Percentiles rank a stretch among this genome's conserved stretches.
Conservation (phyloP, 2,888 invertebrate genomes). For the Cabera pusaria region DNA sequence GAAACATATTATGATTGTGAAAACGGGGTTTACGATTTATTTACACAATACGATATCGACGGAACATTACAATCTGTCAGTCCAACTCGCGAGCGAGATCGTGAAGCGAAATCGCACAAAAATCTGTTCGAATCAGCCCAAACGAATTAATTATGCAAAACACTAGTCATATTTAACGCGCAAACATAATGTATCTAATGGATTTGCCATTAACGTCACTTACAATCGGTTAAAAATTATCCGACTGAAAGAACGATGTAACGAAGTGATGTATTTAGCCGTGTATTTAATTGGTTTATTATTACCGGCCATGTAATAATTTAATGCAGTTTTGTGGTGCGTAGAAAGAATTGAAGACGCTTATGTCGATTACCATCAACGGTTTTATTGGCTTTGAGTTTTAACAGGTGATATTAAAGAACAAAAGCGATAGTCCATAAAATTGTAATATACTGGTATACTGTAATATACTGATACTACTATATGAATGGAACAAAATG, state of each 20-base stretch:
- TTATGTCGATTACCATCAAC: not conserved
- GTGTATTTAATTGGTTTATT: conserved; percentile 9
- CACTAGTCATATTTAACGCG: conserved; percentile 17
- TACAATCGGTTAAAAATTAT: conserved; percentile 20
- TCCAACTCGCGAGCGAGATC: conserved; percentile 33
- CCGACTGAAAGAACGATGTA: conserved; percentile 18
- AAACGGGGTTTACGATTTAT: conserved; percentile 83
- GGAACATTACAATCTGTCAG: conserved; percentile 73
- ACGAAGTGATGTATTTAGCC: conserved; percentile 12
- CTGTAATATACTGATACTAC: too few species aligned
- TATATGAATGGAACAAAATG: conserved; percentile 22
- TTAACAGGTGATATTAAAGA: conserved; percentile 2
- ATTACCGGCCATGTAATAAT: not conserved
- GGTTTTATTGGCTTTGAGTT: conserved; percentile 1
- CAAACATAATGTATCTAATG: conserved; percentile 22
- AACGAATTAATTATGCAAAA: conserved; percentile 22
- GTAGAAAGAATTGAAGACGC: not conserved
- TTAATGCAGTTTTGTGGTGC: not conserved
- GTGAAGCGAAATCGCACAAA: conserved; percentile 6
- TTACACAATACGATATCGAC: conserved; percentile 76
- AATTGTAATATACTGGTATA: conserved; percentile 16
- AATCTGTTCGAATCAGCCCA: conserved; percentile 2
- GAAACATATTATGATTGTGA: conserved; percentile 83
- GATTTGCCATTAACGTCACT: conserved; percentile 25
- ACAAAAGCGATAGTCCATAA: conserved; percentile 10